Conservation (phyloP, 2,888 invertebrate species). For the Napeogenes sylphis region DNA sequence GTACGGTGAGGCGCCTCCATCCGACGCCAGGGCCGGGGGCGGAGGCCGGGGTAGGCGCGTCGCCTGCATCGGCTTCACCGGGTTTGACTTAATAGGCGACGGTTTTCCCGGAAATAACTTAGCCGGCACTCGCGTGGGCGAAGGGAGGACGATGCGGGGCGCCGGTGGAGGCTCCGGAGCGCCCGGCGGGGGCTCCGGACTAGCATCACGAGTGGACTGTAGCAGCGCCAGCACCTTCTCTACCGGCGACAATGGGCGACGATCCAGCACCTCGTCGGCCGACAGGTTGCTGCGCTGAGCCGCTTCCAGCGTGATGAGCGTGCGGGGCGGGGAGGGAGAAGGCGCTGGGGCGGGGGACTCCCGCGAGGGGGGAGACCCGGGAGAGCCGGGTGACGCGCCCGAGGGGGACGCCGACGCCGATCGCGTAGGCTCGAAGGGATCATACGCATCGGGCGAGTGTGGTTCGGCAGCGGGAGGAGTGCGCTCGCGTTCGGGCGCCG, state of each 20-base stretch:
- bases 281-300: conserved; percentile 72
- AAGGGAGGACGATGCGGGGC: conserved; percentile 72
- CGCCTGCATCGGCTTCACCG: conserved; percentile 75
- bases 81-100: conserved; percentile 76
- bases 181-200: conserved; percentile 57
- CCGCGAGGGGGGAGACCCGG: conserved; percentile 47
- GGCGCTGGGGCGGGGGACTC: conserved; percentile 26
- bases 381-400: conserved; percentile 79
- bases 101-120: conserved; percentile 75
- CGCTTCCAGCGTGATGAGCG: conserved; percentile 64
- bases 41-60: conserved; percentile 45
- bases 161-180: conserved; percentile 38
- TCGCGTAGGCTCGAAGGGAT: conserved; percentile 94
- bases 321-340: conserved; percentile 39
- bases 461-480: conserved; percentile 79
- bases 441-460: conserved; percentile 88
- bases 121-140: conserved; percentile 69
- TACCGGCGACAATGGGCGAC: conserved; percentile 75
- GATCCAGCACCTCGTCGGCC: conserved; percentile 68
- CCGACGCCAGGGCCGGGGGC: conserved; percentile 52
- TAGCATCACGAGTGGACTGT: conserved; percentile 69
- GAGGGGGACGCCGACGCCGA: conserved; percentile 82
- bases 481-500: conserved; percentile 68
- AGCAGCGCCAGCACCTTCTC: conserved; percentile 79
- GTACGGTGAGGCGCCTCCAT: conserved; percentile 86